These are phyloP conservation scores for Rhyacophila evoluta DNA, from an alignment of 2,888 invertebrate genomes.

Conservation along the genomic window DNA sequence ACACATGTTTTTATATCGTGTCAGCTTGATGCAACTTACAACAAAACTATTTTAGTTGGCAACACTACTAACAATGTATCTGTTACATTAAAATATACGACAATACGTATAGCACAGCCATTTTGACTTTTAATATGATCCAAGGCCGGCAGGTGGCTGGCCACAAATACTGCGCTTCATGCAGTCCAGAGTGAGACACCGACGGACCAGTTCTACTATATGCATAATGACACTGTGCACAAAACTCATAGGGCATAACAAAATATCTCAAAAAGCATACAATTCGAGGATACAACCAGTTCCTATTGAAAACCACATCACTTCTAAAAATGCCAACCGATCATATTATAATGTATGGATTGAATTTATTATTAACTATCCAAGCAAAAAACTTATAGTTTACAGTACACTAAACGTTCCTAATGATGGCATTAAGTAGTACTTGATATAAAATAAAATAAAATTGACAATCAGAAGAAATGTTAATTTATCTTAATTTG, in stretches of 20 bases:
- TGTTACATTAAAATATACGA: slow-evolving; percentile 50
- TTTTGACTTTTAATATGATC: slow-evolving; percentile 58
- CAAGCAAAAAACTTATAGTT: slow-evolving; percentile 1
- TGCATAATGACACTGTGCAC: not conserved
- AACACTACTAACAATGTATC: slow-evolving; percentile 29
- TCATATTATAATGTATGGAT: slow-evolving; percentile 3
- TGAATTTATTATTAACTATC: not conserved
- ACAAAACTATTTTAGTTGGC: slow-evolving; percentile 15
- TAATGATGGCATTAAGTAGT: slow-evolving; percentile 14
- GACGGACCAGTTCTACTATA: not conserved
- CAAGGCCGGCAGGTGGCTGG: slow-evolving; percentile 41
- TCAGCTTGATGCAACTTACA: not conserved
- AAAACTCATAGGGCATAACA: not conserved
- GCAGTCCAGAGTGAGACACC: not conserved
- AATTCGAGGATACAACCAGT: slow-evolving; percentile 20
- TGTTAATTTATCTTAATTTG: slow-evolving; percentile 39
- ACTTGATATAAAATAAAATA: not conserved
- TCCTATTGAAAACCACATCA: slow-evolving; percentile 28
- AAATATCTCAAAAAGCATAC: not conserved
- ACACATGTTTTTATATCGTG: not conserved
- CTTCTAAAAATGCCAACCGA: slow-evolving; percentile 34
- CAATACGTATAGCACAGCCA: slow-evolving; percentile 68
- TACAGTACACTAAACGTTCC: not conserved
- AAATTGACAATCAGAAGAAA: not conserved
- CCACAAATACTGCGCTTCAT: not conserved